These are phyloP conservation scores for Huso huso DNA, from an alignment of 2,797 vertebrate genomes.

Conservation along the genomic window DNA sequence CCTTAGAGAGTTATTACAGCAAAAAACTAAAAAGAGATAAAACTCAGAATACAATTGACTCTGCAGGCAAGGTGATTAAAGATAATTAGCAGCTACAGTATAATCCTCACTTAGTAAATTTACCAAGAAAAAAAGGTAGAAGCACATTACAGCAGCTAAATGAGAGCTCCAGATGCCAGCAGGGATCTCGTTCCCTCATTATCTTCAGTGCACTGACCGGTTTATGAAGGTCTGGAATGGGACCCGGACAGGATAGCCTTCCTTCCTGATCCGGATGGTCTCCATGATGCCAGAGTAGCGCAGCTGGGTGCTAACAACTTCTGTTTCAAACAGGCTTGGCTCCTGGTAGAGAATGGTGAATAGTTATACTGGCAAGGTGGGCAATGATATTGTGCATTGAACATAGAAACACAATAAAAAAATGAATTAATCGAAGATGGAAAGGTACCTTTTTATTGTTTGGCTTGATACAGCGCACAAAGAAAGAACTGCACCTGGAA, in stretches of 20 bases:
- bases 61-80: too few relatives aligned
- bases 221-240: slow-evolving; percentile 80
- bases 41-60: too few relatives aligned
- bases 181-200: too few relatives aligned
- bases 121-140: too few relatives aligned
- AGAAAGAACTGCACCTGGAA: slow-evolving; percentile 85
- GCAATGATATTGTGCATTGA: too few relatives aligned
- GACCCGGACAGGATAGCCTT: slow-evolving; percentile 86
- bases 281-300: slow-evolving; percentile 85
- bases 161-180: too few relatives aligned
- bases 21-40: too few relatives aligned
- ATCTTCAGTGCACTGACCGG: slow-evolving; percentile 57
- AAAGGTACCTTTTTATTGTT: slow-evolving; percentile 83
- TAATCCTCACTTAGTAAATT: too few relatives aligned
- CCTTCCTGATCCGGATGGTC: slow-evolving; percentile 89
- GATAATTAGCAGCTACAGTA: too few relatives aligned
- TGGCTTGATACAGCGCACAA: slow-evolving; percentile 94
- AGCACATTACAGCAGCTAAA: too few relatives aligned
- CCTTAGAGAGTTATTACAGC: too few relatives aligned
- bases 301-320: slow-evolving; percentile 78
- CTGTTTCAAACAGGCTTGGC: slow-evolving; percentile 74
- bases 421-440: background rate
- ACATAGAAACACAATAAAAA: background rate
- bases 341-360: slow-evolving; percentile 49
- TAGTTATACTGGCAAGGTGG: too few relatives aligned